These are phyloP conservation scores for Coranthus polyacanthus DNA, from an alignment of 2,797 vertebrate species.

Conservation along the genomic window DNA sequence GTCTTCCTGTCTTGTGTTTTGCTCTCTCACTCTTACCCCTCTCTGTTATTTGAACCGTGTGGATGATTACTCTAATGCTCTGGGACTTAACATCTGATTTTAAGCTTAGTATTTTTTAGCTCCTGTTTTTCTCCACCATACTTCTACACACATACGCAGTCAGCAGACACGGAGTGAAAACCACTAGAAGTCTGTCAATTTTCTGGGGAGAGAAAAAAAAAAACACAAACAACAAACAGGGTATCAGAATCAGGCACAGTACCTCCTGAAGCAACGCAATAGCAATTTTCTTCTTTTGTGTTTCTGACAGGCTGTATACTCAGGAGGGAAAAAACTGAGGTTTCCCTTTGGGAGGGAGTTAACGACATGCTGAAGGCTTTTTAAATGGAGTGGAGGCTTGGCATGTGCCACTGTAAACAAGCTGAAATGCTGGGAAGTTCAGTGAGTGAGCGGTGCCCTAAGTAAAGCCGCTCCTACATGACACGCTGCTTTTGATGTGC, in stretches of 20 bases:
- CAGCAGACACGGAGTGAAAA: constrained; percentile 38
- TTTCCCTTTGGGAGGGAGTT: constrained; percentile 73
- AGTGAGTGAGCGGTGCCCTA: constrained; percentile 56
- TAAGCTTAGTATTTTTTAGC: constrained; percentile 45
- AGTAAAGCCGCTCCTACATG: constrained; percentile 62
- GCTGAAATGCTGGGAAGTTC: constrained; percentile 68
- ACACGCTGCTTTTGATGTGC: constrained; percentile 60
- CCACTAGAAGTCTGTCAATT: constrained; percentile 59
- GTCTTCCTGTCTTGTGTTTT: constrained; percentile 8
- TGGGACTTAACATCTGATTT: constrained; percentile 65
- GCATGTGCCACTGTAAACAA: constrained; percentile 79
- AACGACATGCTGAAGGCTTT: constrained; percentile 75
- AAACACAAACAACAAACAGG: constrained; percentile 52
- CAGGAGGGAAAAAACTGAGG: constrained; percentile 52
- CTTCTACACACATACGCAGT: constrained; percentile 30
- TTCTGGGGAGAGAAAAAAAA: constrained; percentile 31
- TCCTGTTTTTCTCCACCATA: constrained; percentile 29
- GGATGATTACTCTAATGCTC: constrained; percentile 44
- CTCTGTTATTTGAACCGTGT: constrained; percentile 38
- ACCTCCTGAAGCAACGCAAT: constrained; percentile 67
- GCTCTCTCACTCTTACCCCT: constrained; percentile 8
- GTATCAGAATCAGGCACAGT: constrained; percentile 57
- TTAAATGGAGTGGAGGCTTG: constrained; percentile 71
- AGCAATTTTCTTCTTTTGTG: constrained; percentile 72
- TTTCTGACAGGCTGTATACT: constrained; percentile 67